A percentile compares a stretch with the other conserved stretches of the same genome.
Conservation (phyloP, 2,888 invertebrate species). For the Pantelozetes paolii region DNA sequence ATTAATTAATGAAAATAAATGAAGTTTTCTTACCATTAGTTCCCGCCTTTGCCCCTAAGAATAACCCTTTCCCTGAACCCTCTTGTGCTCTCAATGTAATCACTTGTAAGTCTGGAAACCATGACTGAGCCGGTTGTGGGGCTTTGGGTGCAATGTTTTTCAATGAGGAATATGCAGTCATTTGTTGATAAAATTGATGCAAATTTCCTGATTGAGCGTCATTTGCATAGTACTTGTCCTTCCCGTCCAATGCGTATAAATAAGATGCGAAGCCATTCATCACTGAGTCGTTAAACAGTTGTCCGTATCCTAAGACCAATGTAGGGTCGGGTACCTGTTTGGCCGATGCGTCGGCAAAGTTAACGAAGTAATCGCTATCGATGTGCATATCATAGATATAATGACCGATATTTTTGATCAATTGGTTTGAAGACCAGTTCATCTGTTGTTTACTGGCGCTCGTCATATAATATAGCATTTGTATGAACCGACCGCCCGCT, state of each 20-base stretch:
- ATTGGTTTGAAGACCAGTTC: not conserved
- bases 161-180: not conserved
- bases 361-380: slow-evolving; percentile 15
- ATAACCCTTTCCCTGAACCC: slow-evolving; percentile 1
- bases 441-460: not conserved
- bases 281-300: slow-evolving; percentile 5
- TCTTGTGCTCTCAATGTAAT: not conserved
- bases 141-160: not conserved
- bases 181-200: not conserved
- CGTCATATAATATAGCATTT: not conserved
- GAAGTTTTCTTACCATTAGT: slow-evolving; percentile 22
- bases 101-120: slow-evolving; percentile 32
- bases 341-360: slow-evolving; percentile 29
- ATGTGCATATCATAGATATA: slow-evolving; percentile 36
- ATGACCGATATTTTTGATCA: slow-evolving; percentile 4
- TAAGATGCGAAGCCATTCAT: slow-evolving; percentile 27
- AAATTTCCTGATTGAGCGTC: not conserved
- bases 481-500: slow-evolving; percentile 25
- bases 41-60: slow-evolving; percentile 35
- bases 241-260: not conserved
- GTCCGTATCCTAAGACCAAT: not conserved
- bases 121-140: slow-evolving; percentile 1
- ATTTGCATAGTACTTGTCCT: not conserved
- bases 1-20: not conserved
- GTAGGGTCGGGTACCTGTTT: not conserved